Evolutionary conservation across 2,113 vertebrate species (phyloP).

Genomic region (Rutilus rutilus): DNA sequence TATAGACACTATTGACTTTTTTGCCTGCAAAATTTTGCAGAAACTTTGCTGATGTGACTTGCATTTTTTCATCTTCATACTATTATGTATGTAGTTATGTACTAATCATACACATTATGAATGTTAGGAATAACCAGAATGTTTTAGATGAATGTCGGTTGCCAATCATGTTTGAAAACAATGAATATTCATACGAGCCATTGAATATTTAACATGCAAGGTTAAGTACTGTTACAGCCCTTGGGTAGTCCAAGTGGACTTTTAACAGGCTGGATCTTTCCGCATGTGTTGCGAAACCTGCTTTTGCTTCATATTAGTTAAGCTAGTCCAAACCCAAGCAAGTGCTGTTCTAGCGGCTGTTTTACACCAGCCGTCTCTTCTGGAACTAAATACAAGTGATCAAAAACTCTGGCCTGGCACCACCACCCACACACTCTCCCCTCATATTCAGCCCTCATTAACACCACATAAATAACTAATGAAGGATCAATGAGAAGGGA

Average conservation of each 20-base stretch:
- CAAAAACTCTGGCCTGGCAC: conserved; percentile 48
- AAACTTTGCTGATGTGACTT: neutral
- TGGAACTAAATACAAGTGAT: conserved; percentile 51
- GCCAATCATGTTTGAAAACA: neutral
- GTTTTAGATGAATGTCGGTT: neutral
- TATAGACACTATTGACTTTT: neutral
- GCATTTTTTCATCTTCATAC: neutral
- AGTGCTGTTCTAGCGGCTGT: conserved; percentile 5
- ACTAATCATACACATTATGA: no score
- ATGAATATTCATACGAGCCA: conserved; percentile 37
- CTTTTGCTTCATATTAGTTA: conserved; percentile 7
- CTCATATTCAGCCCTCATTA: conserved; percentile 65
- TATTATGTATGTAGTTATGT: no score
- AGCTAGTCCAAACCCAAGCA: neutral
- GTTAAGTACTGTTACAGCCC: conserved; percentile 55
- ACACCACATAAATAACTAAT: conserved; percentile 65
- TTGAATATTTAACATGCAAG: conserved; percentile 64
- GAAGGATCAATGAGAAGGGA: conserved; percentile 65
- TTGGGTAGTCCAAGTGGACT: conserved; percentile 21
- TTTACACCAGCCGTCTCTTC: conserved; percentile 15
- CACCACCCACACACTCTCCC: conserved; percentile 30
- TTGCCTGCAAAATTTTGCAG: no score
- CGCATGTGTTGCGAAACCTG: neutral
- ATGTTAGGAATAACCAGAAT: no score
- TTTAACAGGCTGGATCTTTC: neutral